These are phyloP conservation scores for Ephestia elutella DNA, from an alignment of 1,140 invertebrate species.

Conservation along the genomic window DNA sequence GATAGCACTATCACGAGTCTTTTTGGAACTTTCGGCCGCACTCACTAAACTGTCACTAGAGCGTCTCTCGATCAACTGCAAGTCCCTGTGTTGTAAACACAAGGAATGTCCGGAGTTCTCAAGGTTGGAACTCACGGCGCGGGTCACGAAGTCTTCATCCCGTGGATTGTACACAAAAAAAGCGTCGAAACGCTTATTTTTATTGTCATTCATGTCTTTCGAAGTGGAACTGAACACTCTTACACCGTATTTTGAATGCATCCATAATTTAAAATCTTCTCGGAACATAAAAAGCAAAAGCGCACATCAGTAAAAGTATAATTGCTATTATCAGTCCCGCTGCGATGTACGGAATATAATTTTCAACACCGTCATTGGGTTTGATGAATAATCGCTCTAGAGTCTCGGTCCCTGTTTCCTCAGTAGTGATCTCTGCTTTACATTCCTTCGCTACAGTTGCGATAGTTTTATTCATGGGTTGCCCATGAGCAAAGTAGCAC, in stretches of 20 bases:
- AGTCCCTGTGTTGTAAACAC: slow-evolving; percentile 89
- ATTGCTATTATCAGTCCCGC: slow-evolving; percentile 84
- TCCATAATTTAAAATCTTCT: slow-evolving; percentile 90
- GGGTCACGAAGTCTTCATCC: slow-evolving; percentile 87
- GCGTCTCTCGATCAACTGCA: slow-evolving; percentile 79
- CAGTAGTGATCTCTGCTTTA: slow-evolving; percentile 63
- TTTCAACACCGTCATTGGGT: slow-evolving; percentile 69
- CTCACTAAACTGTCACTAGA: slow-evolving; percentile 84
- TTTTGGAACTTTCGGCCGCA: slow-evolving; percentile 83
- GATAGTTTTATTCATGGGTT: slow-evolving; percentile 68
- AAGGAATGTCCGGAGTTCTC: slow-evolving; percentile 82
- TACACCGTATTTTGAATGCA: slow-evolving; percentile 91
- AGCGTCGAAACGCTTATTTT: slow-evolving; percentile 85
- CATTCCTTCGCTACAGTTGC: slow-evolving; percentile 66
- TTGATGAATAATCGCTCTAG: slow-evolving; percentile 73
- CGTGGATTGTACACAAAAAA: slow-evolving; percentile 91
- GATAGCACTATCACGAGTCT: slow-evolving; percentile 84
- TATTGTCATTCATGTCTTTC: slow-evolving; percentile 71
- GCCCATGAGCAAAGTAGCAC: slow-evolving; percentile 66
- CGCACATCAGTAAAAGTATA: slow-evolving; percentile 82
- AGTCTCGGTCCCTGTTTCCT: slow-evolving; percentile 72
- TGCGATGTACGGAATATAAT: slow-evolving; percentile 88
- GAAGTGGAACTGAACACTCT: slow-evolving; percentile 82
- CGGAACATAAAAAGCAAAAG: slow-evolving; percentile 88
- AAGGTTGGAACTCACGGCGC: slow-evolving; percentile 85